These are phyloP conservation scores for Motacilla alba DNA, from an alignment of 2,113 vertebrate species.

Conservation along the genomic window DNA sequence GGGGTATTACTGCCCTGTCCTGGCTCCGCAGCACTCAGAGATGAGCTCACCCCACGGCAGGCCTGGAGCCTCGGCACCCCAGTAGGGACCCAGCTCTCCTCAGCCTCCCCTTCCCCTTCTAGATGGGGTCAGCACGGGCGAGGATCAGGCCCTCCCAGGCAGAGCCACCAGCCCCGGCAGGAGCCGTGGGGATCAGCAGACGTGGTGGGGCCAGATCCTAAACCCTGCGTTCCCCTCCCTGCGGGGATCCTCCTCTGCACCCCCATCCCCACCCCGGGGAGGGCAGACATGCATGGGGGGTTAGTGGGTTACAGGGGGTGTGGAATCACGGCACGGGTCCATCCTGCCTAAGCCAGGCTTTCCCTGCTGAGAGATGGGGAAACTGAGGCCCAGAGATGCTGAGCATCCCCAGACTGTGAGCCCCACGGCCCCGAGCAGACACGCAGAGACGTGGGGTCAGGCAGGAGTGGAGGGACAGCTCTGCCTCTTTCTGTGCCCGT, in stretches of 20 bases:
- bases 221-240: not conserved
- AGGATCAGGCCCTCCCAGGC: not conserved
- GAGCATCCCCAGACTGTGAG: fast-evolving
- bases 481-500: not conserved
- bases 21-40: not conserved
- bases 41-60: not conserved
- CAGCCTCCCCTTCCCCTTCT: not conserved
- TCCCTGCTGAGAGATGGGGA: not conserved
- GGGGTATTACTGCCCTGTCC: slow-evolving; percentile 29
- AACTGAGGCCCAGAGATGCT: not conserved
- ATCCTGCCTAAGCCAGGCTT: not conserved
- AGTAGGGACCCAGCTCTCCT: not conserved
- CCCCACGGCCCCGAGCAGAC: fast-evolving
- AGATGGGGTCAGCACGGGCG: fast-evolving
- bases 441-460: fast-evolving
- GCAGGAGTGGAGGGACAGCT: not conserved
- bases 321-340: not conserved
- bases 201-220: fast-evolving
- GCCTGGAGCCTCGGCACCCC: not conserved
- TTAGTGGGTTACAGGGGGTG: slow-evolving; percentile 1
- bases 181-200: not conserved
- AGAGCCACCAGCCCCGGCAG: not conserved
- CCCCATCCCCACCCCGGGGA: not conserved
- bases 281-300: not conserved
- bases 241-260: not conserved